A percentile compares a stretch with the other conserved stretches of the same genome.
phyloP scores from a whole-genome alignment of 1,140 invertebrate genomes.

The Prorops nasuta region DNA sequence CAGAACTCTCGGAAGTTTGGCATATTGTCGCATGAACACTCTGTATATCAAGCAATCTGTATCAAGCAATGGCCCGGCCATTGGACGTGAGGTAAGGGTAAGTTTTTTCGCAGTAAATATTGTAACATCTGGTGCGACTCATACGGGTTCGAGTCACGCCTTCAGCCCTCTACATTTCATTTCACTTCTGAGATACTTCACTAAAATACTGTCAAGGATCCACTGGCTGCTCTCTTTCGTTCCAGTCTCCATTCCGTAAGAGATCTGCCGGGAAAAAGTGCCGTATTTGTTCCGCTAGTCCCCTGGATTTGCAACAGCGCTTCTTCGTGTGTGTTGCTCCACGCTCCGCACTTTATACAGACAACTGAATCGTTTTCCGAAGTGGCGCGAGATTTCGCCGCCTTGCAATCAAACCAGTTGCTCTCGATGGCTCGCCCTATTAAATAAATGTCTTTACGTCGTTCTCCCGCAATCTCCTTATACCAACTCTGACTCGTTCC shows the following conservation, averaged over 20 bases:
- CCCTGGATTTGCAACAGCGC: constrained; percentile 26
- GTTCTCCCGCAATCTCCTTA: too few species aligned
- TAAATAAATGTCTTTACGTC: too few species aligned
- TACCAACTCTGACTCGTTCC: too few species aligned
- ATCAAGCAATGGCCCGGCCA: constrained; percentile 13
- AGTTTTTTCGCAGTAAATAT: constrained; percentile 42
- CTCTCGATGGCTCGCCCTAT: too few species aligned
- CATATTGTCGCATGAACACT: too few species aligned
- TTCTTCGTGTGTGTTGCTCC: constrained; percentile 8
- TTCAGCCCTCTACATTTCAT: constrained; percentile 44
- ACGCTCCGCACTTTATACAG: constrained; percentile 3
- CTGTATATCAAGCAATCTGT: too few species aligned
- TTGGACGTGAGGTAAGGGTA: constrained; percentile 5
- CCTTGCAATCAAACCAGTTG: too few species aligned
- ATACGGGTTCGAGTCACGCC: constrained; percentile 44
- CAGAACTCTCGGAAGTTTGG: too few species aligned
- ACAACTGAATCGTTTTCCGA: constrained; percentile 13
- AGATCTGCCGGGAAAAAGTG: neutral
- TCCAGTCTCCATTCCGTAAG: too few species aligned
- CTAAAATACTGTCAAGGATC: constrained; percentile 38
- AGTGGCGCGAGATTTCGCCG: too few species aligned
- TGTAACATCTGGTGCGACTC: constrained; percentile 46
- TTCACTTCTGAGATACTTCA: constrained; percentile 43
- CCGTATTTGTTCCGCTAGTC: constrained; percentile 27
- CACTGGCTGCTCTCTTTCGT: constrained; percentile 28